These are phyloP conservation scores for Limenitis camilla DNA, from an alignment of 2,888 invertebrate species.

Conservation along the genomic window DNA sequence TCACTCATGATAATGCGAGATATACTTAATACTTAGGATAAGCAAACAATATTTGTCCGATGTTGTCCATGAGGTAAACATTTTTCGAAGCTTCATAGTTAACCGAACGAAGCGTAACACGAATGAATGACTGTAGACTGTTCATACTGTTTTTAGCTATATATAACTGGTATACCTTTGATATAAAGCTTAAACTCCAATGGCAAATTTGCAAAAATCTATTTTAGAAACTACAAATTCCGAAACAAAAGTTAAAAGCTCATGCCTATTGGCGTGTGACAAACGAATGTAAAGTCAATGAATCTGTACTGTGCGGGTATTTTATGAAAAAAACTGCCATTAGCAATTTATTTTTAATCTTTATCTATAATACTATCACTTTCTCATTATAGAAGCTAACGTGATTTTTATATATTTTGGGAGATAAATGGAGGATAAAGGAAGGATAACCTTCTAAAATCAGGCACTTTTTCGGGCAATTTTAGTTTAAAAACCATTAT, in stretches of 20 bases:
- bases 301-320: conserved; percentile 23
- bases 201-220: conserved; percentile 28
- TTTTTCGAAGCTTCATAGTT: conserved; percentile 36
- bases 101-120: conserved; percentile 44
- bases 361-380: no score
- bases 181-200: conserved; percentile 12
- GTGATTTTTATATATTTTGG: no score
- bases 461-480: no score
- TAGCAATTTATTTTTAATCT: no score
- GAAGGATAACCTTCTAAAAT: no score
- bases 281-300: conserved; percentile 30
- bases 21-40: neutral
- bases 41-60: neutral
- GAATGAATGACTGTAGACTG: conserved; percentile 46
- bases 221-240: conserved; percentile 46
- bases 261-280: conserved; percentile 35
- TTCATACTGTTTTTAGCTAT: conserved; percentile 24
- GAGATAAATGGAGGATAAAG: no score
- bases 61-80: conserved; percentile 8
- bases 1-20: no score
- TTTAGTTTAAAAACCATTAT: no score
- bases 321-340: conserved; percentile 13
- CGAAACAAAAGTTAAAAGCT: conserved; percentile 49
- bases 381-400: no score
- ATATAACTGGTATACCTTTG: conserved; percentile 4